Conservation (phyloP, 2,113 vertebrate species). For the Lophotis ruficrista region DNA sequence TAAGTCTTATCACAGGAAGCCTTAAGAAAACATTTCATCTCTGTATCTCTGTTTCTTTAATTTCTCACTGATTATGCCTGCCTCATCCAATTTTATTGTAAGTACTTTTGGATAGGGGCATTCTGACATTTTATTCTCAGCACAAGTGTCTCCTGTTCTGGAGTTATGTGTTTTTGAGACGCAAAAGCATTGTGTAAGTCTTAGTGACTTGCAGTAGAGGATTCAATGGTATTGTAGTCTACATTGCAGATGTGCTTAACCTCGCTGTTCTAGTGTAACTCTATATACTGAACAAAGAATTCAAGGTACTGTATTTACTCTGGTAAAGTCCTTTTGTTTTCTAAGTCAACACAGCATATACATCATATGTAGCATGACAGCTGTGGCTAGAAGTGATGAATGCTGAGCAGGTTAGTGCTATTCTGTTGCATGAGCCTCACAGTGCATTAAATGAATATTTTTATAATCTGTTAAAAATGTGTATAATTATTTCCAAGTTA, state of each 20-base stretch:
- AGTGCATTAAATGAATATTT: background rate
- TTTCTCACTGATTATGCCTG: background rate
- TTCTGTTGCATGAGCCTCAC: background rate
- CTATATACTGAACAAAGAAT: background rate
- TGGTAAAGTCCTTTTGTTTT: background rate
- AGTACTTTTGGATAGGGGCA: background rate
- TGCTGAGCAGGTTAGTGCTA: background rate
- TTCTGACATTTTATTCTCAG: background rate
- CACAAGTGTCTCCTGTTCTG: background rate
- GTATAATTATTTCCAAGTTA: background rate
- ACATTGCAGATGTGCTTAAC: background rate
- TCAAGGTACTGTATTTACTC: background rate
- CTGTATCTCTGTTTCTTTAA: background rate
- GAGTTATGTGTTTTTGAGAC: fast-evolving
- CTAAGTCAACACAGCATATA: background rate
- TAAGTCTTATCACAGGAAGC: background rate
- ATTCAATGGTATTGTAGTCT: background rate
- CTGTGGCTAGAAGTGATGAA: background rate
- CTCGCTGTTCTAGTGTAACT: background rate
- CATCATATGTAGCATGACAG: background rate
- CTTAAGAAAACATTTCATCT: background rate
- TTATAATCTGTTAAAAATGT: background rate
- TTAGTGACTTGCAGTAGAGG: background rate
- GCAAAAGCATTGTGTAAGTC: background rate
- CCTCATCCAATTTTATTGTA: background rate